phyloP scores from a whole-genome alignment of 2,113 vertebrate species.

The Hystrix cristata region DNA sequence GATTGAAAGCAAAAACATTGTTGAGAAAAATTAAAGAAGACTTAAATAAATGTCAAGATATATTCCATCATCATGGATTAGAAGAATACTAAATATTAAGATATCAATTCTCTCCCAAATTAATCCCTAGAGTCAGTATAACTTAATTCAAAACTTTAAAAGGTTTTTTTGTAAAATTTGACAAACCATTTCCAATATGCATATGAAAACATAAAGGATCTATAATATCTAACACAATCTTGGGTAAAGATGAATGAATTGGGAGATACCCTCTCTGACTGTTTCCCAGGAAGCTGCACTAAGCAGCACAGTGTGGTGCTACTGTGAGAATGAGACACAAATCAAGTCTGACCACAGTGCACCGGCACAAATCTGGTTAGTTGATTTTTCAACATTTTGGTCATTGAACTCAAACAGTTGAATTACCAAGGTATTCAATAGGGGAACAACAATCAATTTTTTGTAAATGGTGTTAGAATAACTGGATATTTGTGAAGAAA shows the following conservation, averaged over 20 bases:
- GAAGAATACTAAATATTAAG: background rate
- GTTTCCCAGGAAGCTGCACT: background rate
- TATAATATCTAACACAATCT: background rate
- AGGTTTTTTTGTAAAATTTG: background rate
- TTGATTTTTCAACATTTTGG: slow-evolving; percentile 29
- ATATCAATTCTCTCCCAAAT: background rate
- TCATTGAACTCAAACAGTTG: background rate
- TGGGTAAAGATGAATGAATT: slow-evolving; percentile 27
- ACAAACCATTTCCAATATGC: slow-evolving; percentile 15
- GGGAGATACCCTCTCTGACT: background rate
- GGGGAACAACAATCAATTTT: background rate
- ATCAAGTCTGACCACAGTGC: background rate
- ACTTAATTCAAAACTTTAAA: background rate
- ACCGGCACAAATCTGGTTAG: background rate
- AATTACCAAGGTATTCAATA: background rate
- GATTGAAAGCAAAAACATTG: background rate
- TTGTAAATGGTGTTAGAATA: background rate
- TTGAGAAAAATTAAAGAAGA: background rate
- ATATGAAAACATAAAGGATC: background rate
- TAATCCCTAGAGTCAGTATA: background rate
- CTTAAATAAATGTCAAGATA: background rate
- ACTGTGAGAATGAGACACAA: background rate
- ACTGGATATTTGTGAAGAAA: background rate
- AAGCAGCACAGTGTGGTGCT: background rate
- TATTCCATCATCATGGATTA: background rate